A percentile compares a stretch with the other conserved stretches of the same genome.
Evolutionary conservation across 2,888 invertebrate species (phyloP).

Genomic region (Sphecodes monilicornis): DNA sequence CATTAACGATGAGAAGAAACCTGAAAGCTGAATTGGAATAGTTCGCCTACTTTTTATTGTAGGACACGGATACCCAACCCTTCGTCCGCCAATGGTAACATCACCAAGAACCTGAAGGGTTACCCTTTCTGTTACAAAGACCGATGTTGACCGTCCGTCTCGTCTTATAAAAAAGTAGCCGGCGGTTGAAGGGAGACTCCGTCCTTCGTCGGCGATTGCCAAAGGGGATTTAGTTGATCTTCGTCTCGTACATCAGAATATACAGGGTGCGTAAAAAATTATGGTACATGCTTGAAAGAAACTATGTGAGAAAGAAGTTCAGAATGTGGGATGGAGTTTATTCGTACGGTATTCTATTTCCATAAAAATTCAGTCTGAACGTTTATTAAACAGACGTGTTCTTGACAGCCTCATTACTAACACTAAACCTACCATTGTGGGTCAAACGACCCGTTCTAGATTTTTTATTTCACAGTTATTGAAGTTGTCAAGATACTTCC

Average conservation of each 20-base stretch:
- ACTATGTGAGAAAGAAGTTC: neutral
- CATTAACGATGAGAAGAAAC: neutral
- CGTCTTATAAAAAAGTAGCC: conserved; percentile 76
- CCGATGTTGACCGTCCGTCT: conserved; percentile 80
- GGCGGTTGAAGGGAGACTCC: conserved; percentile 57
- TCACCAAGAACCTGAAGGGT: conserved; percentile 40
- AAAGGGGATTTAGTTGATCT: conserved; percentile 55
- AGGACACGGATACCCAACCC: conserved; percentile 16
- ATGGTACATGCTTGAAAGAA: too few relatives aligned
- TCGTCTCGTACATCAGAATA: conserved; percentile 27
- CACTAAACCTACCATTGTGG: too few relatives aligned
- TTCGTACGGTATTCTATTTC: neutral
- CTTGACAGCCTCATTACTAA: neutral
- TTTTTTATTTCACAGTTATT: too few relatives aligned
- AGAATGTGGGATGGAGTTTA: neutral
- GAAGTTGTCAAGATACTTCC: too few relatives aligned
- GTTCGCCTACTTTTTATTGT: conserved; percentile 29
- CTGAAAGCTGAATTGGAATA: neutral
- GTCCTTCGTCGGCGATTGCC: conserved; percentile 40
- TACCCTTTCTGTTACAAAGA: conserved; percentile 78
- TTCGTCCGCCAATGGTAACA: conserved; percentile 27
- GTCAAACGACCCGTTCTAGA: too few relatives aligned
- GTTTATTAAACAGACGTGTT: neutral
- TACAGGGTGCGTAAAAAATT: neutral
- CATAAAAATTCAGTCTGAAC: neutral